These are phyloP conservation scores for Alouatta palliata DNA, from an alignment of 2,113 vertebrate genomes.

Conservation along the genomic window DNA sequence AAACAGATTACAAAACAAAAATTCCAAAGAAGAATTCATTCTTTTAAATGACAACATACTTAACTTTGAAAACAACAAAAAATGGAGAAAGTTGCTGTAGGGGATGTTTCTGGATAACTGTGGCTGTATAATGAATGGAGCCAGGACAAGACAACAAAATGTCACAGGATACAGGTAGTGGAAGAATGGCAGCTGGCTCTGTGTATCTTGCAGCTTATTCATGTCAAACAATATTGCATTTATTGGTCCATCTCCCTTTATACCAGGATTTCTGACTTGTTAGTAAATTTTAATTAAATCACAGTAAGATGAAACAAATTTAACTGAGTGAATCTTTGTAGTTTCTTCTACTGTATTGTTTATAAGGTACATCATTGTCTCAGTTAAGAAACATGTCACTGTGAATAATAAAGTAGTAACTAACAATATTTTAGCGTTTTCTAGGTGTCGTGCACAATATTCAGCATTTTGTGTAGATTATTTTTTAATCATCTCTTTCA, in stretches of 20 bases:
- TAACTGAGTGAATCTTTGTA: not conserved
- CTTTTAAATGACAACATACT: not conserved
- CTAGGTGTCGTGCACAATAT: not conserved
- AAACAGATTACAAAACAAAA: not conserved
- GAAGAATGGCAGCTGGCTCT: not conserved
- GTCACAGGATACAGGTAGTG: not conserved
- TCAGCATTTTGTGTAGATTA: not conserved
- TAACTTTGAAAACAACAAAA: not conserved
- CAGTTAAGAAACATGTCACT: not conserved
- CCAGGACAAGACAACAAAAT: accelerated
- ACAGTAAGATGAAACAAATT: not conserved
- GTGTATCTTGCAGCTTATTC: not conserved
- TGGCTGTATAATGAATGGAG: not conserved
- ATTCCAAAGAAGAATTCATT: not conserved
- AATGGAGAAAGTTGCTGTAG: not conserved
- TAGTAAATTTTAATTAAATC: not conserved
- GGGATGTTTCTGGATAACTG: not conserved
- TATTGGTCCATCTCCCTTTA: not conserved
- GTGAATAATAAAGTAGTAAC: not conserved
- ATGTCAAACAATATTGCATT: not conserved
- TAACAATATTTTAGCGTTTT: not conserved
- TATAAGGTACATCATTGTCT: not conserved
- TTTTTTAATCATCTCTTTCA: not conserved
- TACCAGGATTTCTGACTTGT: not conserved
- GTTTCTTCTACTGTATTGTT: not conserved